These are phyloP conservation scores for Tholera decimalis DNA, from an alignment of 2,888 invertebrate genomes.

Conservation along the genomic window DNA sequence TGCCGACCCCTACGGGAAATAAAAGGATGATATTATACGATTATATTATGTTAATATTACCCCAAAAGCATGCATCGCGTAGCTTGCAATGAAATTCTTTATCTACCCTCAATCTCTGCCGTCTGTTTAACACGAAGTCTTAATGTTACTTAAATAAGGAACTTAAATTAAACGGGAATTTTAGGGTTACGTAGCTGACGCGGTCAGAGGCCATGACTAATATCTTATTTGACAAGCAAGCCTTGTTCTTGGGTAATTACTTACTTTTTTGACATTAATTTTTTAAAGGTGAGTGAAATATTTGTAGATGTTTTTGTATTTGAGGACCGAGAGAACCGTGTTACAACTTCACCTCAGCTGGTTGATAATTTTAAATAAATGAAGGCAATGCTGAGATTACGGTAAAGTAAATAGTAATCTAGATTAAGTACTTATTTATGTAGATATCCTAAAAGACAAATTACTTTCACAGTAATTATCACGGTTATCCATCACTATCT, in stretches of 20 bases:
- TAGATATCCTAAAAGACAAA: no score
- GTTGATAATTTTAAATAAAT: no score
- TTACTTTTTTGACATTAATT: conserved; percentile 57
- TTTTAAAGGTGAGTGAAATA: conserved; percentile 32
- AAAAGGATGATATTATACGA: background rate
- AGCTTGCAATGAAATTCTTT: conserved; percentile 63
- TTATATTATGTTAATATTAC: background rate
- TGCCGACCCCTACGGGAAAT: background rate
- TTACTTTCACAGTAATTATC: no score
- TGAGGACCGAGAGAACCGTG: background rate
- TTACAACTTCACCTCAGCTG: background rate
- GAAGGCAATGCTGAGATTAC: no score
- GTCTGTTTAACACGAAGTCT: conserved; percentile 83
- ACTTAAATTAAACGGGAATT: conserved; percentile 75
- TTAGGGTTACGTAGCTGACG: conserved; percentile 65
- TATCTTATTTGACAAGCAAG: conserved; percentile 54
- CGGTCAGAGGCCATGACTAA: conserved; percentile 59
- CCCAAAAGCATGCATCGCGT: conserved; percentile 30
- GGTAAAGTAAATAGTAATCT: no score
- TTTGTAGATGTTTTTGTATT: conserved; percentile 20
- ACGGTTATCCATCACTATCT: no score
- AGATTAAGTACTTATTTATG: no score
- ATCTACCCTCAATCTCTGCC: conserved; percentile 85
- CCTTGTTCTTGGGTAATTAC: conserved; percentile 46
- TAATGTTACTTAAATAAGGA: conserved; percentile 77